Evolutionary conservation across 2,797 vertebrate species (phyloP), one percentile per base, ranked within the genome.

Genomic region (Rhinophrynus dorsalis): DNA sequence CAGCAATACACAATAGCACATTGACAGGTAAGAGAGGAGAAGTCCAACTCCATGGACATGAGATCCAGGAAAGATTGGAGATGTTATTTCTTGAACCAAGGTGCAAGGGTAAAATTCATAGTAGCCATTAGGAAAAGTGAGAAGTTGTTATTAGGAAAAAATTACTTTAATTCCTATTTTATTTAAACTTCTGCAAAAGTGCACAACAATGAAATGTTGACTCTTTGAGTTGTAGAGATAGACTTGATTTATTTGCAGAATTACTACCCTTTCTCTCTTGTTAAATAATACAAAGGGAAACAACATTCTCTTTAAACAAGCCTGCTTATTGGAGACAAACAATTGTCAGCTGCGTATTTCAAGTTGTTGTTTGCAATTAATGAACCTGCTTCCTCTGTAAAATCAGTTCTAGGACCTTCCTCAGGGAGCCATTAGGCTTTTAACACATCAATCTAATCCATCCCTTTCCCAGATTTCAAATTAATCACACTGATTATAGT

Each of bases 401-500:
- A 79, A 77, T 67, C 69, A 72, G 69, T 80, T 66, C 67, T 81
- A 67, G 20, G 24, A 55, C 44, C 57, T 65, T 82, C 82, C 80
- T 77, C 15, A 0, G 77, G 70, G 68, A 81, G 77, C 57, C 63
- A 67, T 80, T 67, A 82, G 63, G 67, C 75, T 70, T 85, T 75
- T 72, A 54, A 80, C 81, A 65, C 79, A 83, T 83, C 82, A 87
- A 82, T 81, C 75, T 74, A 68, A 79, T 75, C 72, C 80, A 75
- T 83, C 77, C 82, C 75, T 89, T 85, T 75, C 76, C 42, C 26
- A 82, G 81, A 82, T 73, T 79, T 80, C 74, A 80, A 88, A 88
- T 90, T 84, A 88, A 89, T 93, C 85, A 84, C 76, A 51, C 77
- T 85, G 81, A 90, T 88, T 87, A 81, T 77, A 81, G 78, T 83